Base-by-base conservation (phyloP, 2,888 invertebrate genomes). In the Campoletis raptor region DNA sequence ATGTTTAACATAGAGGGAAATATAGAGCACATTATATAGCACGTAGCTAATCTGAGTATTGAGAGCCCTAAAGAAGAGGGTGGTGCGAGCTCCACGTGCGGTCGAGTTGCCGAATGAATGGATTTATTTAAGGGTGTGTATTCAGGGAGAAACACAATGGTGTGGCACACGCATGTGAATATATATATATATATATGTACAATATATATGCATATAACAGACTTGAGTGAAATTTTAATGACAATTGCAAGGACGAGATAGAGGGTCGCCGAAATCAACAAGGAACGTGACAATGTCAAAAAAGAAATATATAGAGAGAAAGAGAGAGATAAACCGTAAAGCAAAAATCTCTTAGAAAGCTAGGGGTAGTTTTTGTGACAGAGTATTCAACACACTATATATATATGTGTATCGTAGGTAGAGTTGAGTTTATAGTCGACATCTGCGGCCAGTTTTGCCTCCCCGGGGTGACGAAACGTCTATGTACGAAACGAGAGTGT, bases 401-500 rank as follows among this genome's bases (percentile, higher is more conserved):
- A 81, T 78, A 64, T 78, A 81, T 85, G 86, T 85, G 80, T 85
- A 88, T 84, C 86, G 89, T 80, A 83, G 88, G 83, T 87, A 85
- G 86, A 88, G 89, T 80, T 80, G 91, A 91, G 90, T 93, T 92
- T 92, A 93, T 90, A 91, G 91, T 89, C 91, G 93, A 93, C 94
- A 94, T 94, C 94, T 93, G 94, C 93, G 94, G 94, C 91, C 92
- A 92, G 93, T 92, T 93, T 92, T 92, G 92, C 92, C 93, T 93
- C 93, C 94, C 93, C 85, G 90, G 92, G 91, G 93, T 93, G 93
- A 94, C 93, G 92, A 93, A 93, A 93, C 91, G 90, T 88, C 91
- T 91, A 92, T 91, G 87, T 78, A 83, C 85, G 70, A 82, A 85
- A 85, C 89, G 89, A 90, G 90, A 90, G 89, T 90, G 88, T 87